These are phyloP conservation scores for Hydropotes inermis DNA, from an alignment of 2,113 vertebrate genomes.

Conservation along the genomic window DNA sequence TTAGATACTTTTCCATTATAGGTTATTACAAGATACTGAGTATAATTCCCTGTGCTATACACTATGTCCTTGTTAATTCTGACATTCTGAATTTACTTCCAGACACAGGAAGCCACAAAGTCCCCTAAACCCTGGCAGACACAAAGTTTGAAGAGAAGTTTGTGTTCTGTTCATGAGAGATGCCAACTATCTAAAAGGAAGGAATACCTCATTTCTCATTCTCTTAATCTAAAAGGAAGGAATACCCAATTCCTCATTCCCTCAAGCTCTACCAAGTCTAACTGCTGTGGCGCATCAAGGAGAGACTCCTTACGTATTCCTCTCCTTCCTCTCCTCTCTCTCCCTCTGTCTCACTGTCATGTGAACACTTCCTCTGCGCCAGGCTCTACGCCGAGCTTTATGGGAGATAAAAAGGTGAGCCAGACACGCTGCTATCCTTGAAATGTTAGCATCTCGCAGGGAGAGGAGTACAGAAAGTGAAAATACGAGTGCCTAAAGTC, in stretches of 20 bases:
- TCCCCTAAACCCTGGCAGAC: not conserved
- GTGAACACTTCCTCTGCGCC: not conserved
- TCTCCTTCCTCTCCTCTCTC: not conserved
- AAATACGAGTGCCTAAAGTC: not conserved
- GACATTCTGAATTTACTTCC: not conserved
- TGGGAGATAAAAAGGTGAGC: not conserved
- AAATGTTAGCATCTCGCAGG: not conserved
- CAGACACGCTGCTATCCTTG: not conserved
- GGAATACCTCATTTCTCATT: not conserved
- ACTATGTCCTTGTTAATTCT: not conserved
- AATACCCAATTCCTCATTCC: not conserved
- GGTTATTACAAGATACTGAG: not conserved
- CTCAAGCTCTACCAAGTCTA: not conserved
- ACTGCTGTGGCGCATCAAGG: not conserved
- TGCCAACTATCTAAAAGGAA: not conserved
- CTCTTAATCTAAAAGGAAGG: not conserved
- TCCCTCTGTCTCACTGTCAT: not conserved
- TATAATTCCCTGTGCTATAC: not conserved
- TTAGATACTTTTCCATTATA: not conserved
- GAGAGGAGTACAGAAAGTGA: not conserved
- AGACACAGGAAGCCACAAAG: not conserved
- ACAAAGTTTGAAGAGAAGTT: not conserved
- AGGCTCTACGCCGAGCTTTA: not conserved
- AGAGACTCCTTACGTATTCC: not conserved
- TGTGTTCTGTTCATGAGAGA: not conserved